A percentile compares a stretch with the other conserved stretches of the same genome.
Evolutionary conservation across 2,888 invertebrate genomes (phyloP).

Genomic region (Elegia similella): DNA sequence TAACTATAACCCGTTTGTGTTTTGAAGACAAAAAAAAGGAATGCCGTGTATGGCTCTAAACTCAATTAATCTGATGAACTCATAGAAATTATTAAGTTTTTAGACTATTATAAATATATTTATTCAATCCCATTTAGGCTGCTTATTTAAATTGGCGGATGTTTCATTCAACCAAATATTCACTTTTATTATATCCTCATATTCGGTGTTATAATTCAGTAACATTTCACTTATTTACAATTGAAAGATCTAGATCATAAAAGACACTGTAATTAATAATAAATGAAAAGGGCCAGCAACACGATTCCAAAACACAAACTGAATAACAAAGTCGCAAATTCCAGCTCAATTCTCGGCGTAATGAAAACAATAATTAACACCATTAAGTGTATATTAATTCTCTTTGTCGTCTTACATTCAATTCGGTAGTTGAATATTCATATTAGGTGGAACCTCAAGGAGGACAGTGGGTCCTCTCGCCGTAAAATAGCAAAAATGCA

Average conservation of each 20-base stretch:
- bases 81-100: too few relatives aligned
- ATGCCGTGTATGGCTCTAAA: too few relatives aligned
- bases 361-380: slow-evolving; percentile 52
- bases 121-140: too few relatives aligned
- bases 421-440: slow-evolving; percentile 66
- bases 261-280: slow-evolving; percentile 18
- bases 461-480: slow-evolving; percentile 24
- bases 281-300: slow-evolving; percentile 18
- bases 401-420: slow-evolving; percentile 48
- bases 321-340: slow-evolving; percentile 36
- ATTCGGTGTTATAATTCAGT: too few relatives aligned
- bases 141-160: too few relatives aligned
- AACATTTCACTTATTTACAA: too few relatives aligned
- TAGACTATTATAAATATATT: too few relatives aligned
- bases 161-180: too few relatives aligned
- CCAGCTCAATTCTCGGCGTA: slow-evolving; percentile 55
- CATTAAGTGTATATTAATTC: slow-evolving; percentile 53
- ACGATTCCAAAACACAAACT: slow-evolving; percentile 21
- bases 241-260: neutral
- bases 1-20: too few relatives aligned
- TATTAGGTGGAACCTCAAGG: slow-evolving; percentile 35
- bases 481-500: neutral
- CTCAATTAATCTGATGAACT: too few relatives aligned
- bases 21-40: too few relatives aligned
- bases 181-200: too few relatives aligned